phyloP scores from a whole-genome alignment of 2,113 vertebrate species.

The Hydrolagus affinis region DNA sequence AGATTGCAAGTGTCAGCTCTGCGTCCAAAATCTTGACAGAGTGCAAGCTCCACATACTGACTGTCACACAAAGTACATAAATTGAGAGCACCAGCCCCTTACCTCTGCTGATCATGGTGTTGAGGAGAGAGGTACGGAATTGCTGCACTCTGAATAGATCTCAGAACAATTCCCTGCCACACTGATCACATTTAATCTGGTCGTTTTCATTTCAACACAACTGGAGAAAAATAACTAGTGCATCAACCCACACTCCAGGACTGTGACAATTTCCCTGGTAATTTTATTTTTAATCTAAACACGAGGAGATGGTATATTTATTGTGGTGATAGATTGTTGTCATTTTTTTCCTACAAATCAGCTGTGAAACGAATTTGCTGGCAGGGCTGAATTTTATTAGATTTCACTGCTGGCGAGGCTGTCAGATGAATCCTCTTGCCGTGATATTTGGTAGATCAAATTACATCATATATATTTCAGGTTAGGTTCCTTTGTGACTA shows the following conservation, averaged over 20 bases:
- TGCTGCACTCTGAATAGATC: background rate
- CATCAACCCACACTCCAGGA: background rate
- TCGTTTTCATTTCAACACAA: background rate
- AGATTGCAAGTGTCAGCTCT: background rate
- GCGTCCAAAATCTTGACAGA: background rate
- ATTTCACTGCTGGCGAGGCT: background rate
- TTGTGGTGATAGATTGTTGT: slow-evolving; percentile 16
- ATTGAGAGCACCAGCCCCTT: background rate
- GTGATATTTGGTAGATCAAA: slow-evolving; percentile 11
- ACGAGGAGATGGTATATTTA: slow-evolving; percentile 16
- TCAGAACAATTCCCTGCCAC: background rate
- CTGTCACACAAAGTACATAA: background rate
- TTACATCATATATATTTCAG: background rate
- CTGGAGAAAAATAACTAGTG: slow-evolving; percentile 13
- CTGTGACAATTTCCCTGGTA: slow-evolving; percentile 17
- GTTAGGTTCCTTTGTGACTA: slow-evolving; percentile 19
- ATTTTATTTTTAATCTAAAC: slow-evolving; percentile 31
- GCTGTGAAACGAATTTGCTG: slow-evolving; percentile 23
- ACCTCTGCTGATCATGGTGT: background rate
- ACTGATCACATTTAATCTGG: slow-evolving; percentile 21
- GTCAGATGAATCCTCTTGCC: background rate
- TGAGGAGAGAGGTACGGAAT: background rate
- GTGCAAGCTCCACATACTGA: background rate
- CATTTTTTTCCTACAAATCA: slow-evolving; percentile 19
- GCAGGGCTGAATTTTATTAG: slow-evolving; percentile 3